Conservation (phyloP, 2,888 invertebrate genomes). For the Eristalis intricaria region DNA sequence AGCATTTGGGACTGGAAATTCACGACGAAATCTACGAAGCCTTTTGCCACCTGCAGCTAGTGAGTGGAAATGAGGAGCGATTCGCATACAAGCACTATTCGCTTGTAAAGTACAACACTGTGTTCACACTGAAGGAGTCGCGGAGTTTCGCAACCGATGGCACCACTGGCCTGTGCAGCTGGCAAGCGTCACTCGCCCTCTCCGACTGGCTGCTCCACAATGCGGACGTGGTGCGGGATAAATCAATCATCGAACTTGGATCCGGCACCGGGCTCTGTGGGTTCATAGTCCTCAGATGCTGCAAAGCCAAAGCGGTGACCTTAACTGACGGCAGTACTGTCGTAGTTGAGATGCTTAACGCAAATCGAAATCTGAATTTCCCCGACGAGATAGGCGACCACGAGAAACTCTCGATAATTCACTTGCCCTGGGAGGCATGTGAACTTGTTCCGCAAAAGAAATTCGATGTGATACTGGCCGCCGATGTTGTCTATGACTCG, state of each 20-base stretch:
- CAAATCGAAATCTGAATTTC: constrained; percentile 86
- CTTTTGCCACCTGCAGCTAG: constrained; percentile 83
- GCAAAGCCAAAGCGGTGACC: constrained; percentile 83
- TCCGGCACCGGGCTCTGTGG: constrained; percentile 90
- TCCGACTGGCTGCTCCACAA: constrained; percentile 87
- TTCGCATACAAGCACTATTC: constrained; percentile 86
- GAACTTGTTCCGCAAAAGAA: constrained; percentile 75
- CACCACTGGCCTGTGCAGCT: constrained; percentile 90
- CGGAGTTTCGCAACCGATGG: constrained; percentile 88
- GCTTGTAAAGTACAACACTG: constrained; percentile 77
- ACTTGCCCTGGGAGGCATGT: constrained; percentile 82
- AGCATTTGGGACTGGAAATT: constrained; percentile 82
- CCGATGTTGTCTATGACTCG: constrained; percentile 85
- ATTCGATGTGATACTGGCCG: constrained; percentile 83
- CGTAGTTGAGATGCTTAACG: constrained; percentile 85
- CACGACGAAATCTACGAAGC: constrained; percentile 86
- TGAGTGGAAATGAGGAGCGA: constrained; percentile 75
- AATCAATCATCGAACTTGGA: constrained; percentile 88
- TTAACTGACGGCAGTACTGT: constrained; percentile 87
- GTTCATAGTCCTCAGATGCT: constrained; percentile 84
- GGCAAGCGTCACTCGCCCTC: constrained; percentile 89
- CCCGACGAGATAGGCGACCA: not conserved
- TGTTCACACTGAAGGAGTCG: constrained; percentile 86
- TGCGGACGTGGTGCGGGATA: constrained; percentile 82
- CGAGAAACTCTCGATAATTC: constrained; percentile 51